Base-by-base conservation (phyloP, 1,140 invertebrate genomes). In the Rhopalosiphum maidis region DNA sequence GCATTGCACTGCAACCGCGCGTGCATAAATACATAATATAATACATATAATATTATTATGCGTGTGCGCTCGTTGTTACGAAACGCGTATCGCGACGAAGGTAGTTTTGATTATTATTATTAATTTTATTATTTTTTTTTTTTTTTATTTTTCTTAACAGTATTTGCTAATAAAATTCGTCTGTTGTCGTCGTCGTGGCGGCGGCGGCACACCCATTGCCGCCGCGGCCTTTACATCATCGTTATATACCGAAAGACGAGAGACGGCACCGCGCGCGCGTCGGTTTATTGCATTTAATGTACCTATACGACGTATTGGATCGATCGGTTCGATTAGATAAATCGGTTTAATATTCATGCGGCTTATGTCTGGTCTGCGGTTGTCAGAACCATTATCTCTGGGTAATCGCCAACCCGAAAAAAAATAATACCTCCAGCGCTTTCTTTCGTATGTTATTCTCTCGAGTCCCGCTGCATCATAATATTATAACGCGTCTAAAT, bases 161-260 rank as follows among this genome's bases (percentile, higher is more conserved):
- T 41, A 41, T 41, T 37, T 86, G 85, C 85, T 87, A 87, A 87
- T n/a, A 87, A 87, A 87, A 87, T 87, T 87, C 43, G 43, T 87
- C 30, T 87, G 43, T 85, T 22, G 82, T 46, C 18, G 43, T 85
- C 37, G 82, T 46, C 18, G 82, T 43, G n/a, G n/a, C n/a, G 0
- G 22, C 82, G 37, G 4, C 41, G 85, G 30, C 85, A 87, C 85
- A 87, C 85, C 43, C 85, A 87, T 48, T 21, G 30, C 85, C 25
- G 43, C 43, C 30, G 43, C 85, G 41, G 43, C 43, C 43, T 87
- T 87, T 87, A 85, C 37, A 83, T 85, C 37, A 46, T 77, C 30
- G 85, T 48, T 37, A 37, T 83, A 60, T n/a, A 48, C 85, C 85
- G 37, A 87, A 48, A 87, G 60, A 77, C 60, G 60, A 77, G 60